A percentile compares a stretch with the other conserved stretches of the same genome.
phyloP scores from a whole-genome alignment of 2,888 invertebrate genomes.

The Drosophila suboccidentalis region DNA sequence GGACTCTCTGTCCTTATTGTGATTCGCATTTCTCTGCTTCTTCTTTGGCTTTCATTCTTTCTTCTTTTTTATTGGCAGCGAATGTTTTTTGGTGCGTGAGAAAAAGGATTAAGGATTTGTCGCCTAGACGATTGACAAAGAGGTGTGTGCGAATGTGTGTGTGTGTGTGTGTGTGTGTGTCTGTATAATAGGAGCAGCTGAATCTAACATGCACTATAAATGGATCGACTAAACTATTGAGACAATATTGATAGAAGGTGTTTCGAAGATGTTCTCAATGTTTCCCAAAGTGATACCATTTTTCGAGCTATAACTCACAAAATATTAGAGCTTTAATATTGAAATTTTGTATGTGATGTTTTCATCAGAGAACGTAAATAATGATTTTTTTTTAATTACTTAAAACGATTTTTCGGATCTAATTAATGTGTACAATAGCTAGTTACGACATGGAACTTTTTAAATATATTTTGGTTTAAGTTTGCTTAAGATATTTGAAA shows the following conservation, averaged over 20 bases:
- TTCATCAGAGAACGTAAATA: too few species aligned
- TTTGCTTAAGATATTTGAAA: too few species aligned
- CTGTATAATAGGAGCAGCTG: constrained; percentile 45
- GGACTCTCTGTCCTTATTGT: constrained; percentile 7
- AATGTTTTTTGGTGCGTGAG: constrained; percentile 78
- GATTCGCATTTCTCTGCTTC: constrained; percentile 19
- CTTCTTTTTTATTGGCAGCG: constrained; percentile 57
- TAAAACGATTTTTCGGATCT: too few species aligned
- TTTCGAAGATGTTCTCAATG: neutral
- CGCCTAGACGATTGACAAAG: constrained; percentile 48
- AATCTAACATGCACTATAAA: constrained; percentile 8
- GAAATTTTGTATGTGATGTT: neutral
- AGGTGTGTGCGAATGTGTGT: constrained; percentile 13
- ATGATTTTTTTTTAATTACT: too few species aligned
- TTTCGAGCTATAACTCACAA: neutral
- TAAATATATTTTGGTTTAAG: too few species aligned
- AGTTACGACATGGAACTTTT: too few species aligned
- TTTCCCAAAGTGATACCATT: neutral
- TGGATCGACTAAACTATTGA: neutral
- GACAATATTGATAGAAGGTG: neutral
- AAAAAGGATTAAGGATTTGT: constrained; percentile 75
- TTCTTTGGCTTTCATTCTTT: constrained; percentile 14
- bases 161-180: constrained; percentile 17
- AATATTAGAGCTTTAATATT: neutral
- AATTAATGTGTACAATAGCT: too few species aligned